Percentiles rank a stretch among this genome's conserved stretches.
Conservation (phyloP, 2,113 vertebrate genomes). For the Vanacampus margaritifer region DNA sequence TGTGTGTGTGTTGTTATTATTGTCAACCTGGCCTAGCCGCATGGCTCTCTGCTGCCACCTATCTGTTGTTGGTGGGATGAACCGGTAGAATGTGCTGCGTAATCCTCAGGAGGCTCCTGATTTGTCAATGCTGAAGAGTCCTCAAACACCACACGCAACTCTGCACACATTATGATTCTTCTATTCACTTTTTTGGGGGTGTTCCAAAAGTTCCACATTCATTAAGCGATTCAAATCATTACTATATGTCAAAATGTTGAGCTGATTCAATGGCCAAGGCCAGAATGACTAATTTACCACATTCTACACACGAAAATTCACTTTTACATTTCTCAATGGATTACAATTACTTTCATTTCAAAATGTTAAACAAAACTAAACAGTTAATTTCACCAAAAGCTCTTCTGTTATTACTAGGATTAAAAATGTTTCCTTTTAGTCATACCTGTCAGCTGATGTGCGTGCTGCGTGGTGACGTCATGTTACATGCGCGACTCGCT, state of each 20-base stretch:
- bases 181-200: background rate
- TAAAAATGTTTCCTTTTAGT: background rate
- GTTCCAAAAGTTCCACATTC: background rate
- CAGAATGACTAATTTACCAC: background rate
- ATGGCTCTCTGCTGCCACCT: conserved; percentile 96
- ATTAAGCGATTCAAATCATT: background rate
- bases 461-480: no score
- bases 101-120: conserved; percentile 17
- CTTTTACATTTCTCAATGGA: background rate
- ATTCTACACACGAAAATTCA: background rate
- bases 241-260: background rate
- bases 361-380: background rate
- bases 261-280: background rate
- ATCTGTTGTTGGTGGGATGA: conserved; percentile 69
- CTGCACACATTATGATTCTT: background rate
- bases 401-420: no score
- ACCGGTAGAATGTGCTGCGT: conserved; percentile 49
- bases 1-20: background rate
- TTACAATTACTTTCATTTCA: background rate
- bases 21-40: conserved; percentile 19
- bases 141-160: background rate
- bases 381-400: no score
- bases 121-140: background rate
- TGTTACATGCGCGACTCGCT: no score
- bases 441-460: background rate